Base-by-base conservation (phyloP, 92 coral and sea anemone species). In the Virgularia gustaviana region DNA sequence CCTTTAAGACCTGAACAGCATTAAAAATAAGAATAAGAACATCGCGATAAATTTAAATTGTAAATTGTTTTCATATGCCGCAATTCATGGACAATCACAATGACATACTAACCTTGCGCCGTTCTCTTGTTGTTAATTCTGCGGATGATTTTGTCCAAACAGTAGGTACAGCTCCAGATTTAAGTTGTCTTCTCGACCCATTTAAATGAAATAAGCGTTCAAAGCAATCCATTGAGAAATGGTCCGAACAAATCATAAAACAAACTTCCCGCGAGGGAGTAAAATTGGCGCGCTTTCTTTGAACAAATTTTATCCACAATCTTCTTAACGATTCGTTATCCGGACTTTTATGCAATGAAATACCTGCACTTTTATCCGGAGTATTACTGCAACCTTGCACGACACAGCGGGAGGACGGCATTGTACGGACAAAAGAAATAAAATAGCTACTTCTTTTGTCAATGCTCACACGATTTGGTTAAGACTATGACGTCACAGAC, bases 241-340 rank as follows among this genome's bases (percentile, higher is more conserved):
- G 72, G 29, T 65, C 66, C n/a, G 66, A 33, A 33, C 66, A 60
- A 60, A 60, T 43, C 66, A 60, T 60, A 60, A 33, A 60, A 3
- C 66, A 43, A 31, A 10, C 42, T 60, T 24, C 66, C 41, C 19
- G n/a, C 19, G 51, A 20, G n/a, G 66, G 66, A 33, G 22, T 11
- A 52, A 52, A 52, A 52, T 52, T 52, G 10, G 58, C 58, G 58
- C 31, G 58, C 58, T 52, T 52, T 52, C 7, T 52, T 60, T 43
- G 38, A 29, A 60, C 66, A 60, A 60, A 60, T 60, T 24, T 60
- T 31, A 60, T 43, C 66, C 66, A 60, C 25, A 7, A 8, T 60
- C 0, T 36, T 31, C 66, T 30, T 60, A 36, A 13, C 27, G 13
- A 31, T 60, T 10, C 1, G 7, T 60, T 60, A 9, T 31, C 5